Conservation (phyloP, 2,113 vertebrate species). For the Muntiacus muntjak region DNA sequence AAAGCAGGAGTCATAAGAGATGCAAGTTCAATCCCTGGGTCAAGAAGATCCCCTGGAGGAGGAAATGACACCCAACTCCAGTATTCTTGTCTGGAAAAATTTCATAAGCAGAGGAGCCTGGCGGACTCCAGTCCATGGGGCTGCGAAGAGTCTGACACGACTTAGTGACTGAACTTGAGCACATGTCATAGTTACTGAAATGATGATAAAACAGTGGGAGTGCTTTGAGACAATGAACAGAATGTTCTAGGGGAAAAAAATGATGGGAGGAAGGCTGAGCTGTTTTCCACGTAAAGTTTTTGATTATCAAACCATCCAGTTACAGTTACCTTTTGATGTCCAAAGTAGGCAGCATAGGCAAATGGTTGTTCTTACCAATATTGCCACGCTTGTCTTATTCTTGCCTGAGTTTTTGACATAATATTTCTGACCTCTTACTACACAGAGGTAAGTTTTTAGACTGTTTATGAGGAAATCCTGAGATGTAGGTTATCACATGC, state of each 20-base stretch:
- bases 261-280: background rate
- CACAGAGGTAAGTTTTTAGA: background rate
- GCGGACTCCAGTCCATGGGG: background rate
- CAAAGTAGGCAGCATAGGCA: background rate
- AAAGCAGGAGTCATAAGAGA: background rate
- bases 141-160: background rate
- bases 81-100: background rate
- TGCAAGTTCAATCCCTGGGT: background rate
- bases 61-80: background rate
- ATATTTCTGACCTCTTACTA: background rate
- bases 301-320: background rate
- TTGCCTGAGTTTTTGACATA: background rate
- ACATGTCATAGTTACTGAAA: background rate
- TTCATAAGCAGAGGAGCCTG: background rate
- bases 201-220: background rate
- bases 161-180: background rate
- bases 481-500: background rate
- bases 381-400: background rate
- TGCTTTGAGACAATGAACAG: background rate
- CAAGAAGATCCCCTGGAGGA: background rate
- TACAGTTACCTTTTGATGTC: background rate
- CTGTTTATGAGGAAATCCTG: background rate
- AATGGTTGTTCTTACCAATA: background rate
- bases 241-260: background rate
- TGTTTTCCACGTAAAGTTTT: background rate